Evolutionary conservation across 2,113 vertebrate genomes (phyloP).

Genomic region (Alces alces): DNA sequence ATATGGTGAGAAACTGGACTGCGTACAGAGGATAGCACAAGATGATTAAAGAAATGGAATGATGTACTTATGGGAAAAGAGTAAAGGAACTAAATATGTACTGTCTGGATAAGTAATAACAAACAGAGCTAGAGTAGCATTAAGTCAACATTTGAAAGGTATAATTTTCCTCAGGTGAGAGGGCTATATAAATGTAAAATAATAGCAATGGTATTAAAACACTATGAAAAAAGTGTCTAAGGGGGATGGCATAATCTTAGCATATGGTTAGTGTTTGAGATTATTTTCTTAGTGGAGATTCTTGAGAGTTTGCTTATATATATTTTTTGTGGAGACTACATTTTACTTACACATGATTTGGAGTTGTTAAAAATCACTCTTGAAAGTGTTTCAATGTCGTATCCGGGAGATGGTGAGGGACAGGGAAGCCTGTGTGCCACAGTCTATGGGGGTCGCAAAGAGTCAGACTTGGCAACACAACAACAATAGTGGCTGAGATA

Average conservation of each 20-base stretch:
- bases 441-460: not conserved
- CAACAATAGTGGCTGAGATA: not conserved
- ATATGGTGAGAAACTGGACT: conserved; percentile 22
- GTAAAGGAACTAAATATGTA: not conserved
- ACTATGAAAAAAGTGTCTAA: not conserved
- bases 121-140: not conserved
- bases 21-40: not conserved
- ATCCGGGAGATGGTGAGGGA: not conserved
- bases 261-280: not conserved
- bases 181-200: not conserved
- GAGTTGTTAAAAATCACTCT: not conserved
- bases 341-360: not conserved
- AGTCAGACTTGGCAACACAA: not conserved
- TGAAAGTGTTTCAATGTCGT: not conserved
- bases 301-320: not conserved
- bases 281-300: not conserved
- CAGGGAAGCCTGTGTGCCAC: not conserved
- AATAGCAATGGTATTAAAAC: not conserved
- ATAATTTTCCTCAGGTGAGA: conserved; percentile 18
- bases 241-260: no score
- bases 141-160: not conserved
- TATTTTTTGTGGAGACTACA: conserved; percentile 1
- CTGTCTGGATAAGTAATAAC: not conserved
- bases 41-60: conserved; percentile 34
- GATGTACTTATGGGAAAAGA: conserved; percentile 10